Conservation (phyloP, 2,113 vertebrate species). For the Plotosus lineatus region DNA sequence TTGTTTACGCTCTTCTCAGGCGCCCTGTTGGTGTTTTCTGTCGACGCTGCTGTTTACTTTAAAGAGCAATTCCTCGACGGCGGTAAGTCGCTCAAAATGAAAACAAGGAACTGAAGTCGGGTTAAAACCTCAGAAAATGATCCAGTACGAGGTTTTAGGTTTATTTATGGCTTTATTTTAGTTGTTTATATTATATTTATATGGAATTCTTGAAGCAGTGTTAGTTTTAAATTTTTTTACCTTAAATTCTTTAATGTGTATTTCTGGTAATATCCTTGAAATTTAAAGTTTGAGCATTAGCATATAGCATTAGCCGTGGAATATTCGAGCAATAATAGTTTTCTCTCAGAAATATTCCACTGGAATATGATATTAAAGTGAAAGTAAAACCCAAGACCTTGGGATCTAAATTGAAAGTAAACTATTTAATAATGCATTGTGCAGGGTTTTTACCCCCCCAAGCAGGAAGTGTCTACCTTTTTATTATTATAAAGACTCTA, state of each 20-base stretch:
- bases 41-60: constrained; percentile 47
- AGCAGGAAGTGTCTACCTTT: constrained; percentile 16
- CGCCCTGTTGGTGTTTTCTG: constrained; percentile 18
- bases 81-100: constrained; percentile 29
- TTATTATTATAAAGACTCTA: no score
- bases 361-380: neutral
- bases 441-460: neutral
- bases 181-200: no score
- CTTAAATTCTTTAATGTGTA: no score
- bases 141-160: no score
- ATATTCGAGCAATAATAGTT: no score
- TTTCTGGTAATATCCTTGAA: no score
- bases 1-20: constrained; percentile 20
- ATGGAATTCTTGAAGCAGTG: no score
- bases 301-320: no score
- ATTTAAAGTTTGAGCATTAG: no score
- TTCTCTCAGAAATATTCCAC: neutral
- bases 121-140: no score
- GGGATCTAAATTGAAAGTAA: constrained; percentile 37
- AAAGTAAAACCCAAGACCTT: neutral
- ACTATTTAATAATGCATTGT: neutral
- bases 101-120: no score
- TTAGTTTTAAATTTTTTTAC: no score
- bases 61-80: constrained; percentile 54
- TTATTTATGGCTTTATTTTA: neutral